Conservation (phyloP, 2,113 vertebrate genomes). For the Pagrus major region DNA sequence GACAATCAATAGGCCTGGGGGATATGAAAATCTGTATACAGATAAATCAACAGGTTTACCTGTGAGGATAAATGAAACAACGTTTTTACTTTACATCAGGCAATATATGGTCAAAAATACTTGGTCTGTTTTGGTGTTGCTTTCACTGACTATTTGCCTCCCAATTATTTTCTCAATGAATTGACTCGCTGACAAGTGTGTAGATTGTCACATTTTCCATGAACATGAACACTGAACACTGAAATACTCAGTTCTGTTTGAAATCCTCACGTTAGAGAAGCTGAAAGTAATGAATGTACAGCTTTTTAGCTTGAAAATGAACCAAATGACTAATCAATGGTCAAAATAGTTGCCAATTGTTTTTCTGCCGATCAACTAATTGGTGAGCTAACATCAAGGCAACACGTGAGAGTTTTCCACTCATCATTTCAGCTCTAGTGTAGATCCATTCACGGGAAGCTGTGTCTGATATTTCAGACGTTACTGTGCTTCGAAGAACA, state of each 20-base stretch:
- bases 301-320: neutral
- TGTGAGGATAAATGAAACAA: neutral
- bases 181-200: neutral
- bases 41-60: neutral
- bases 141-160: neutral
- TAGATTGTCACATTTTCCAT: neutral
- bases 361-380: neutral
- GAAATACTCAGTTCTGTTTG: neutral
- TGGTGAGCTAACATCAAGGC: too few species aligned
- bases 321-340: neutral
- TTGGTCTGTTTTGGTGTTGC: neutral
- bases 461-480: neutral
- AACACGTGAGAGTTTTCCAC: too few species aligned
- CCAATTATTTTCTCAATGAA: neutral
- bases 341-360: neutral
- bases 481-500: neutral
- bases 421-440: neutral
- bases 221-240: too few species aligned
- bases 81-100: neutral
- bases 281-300: too few species aligned
- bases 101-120: neutral
- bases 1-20: neutral
- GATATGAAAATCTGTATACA: neutral
- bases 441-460: neutral
- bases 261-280: neutral